Conservation (phyloP, 2,797 vertebrate species). For the Pachyuromys duprasi region DNA sequence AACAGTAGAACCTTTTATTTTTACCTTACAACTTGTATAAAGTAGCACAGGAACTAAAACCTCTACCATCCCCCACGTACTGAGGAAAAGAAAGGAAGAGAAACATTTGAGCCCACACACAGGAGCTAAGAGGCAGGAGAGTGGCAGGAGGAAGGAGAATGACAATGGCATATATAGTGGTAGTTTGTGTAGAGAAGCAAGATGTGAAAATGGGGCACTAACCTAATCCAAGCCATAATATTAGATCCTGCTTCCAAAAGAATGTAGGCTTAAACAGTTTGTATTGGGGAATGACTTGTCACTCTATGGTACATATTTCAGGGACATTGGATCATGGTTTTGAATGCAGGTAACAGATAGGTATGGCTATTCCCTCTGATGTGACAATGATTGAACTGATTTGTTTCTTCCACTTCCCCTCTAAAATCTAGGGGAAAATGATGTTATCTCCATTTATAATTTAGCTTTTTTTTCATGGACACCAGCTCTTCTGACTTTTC, state of each 20-base stretch:
- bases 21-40: slow-evolving; percentile 38
- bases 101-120: neutral
- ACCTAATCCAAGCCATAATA: neutral
- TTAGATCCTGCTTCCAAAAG: neutral
- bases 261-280: neutral
- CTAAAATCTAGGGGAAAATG: neutral
- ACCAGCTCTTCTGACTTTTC: slow-evolving; percentile 47
- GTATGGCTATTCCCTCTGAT: neutral
- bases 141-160: neutral
- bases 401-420: neutral
- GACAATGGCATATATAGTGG: neutral
- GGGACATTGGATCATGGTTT: neutral
- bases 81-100: neutral
- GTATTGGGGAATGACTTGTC: slow-evolving; percentile 2
- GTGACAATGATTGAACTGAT: neutral
- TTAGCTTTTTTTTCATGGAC: neutral
- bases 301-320: neutral
- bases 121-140: neutral
- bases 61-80: neutral
- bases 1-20: neutral
- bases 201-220: neutral
- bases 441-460: neutral
- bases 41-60: neutral
- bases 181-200: neutral
- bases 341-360: neutral